Base-by-base conservation (phyloP, 2,113 vertebrate species). In the Natator depressus region DNA sequence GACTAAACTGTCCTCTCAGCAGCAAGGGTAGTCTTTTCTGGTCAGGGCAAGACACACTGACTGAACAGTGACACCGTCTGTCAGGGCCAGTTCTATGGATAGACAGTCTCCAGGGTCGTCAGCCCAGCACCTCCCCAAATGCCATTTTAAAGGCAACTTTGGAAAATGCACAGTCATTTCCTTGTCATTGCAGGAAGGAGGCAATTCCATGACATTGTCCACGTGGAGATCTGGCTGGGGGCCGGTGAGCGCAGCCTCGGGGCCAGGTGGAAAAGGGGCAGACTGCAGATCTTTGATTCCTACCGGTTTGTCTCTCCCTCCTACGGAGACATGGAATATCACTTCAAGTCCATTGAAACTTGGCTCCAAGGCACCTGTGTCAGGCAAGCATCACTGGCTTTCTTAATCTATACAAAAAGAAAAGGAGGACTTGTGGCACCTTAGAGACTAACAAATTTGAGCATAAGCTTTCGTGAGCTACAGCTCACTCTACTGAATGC, bases 171-270 rank as follows among this genome's bases (percentile, higher is more conserved):
- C 4, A 42, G 38, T 42, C n/a, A 31, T 22, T 22, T 20, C 25
- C 16, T 54, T 35, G n/a, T 79, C 29, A 31, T 82, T 84, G 42
- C 84, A 96, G 95, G 69, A 47, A 90, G 81, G 25, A 35, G 65
- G 84, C 93, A 94, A 31, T 65, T 57, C 76, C 95, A 93, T 17
- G 75, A 88, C 80, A 91, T 92, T 6, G 87, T 96, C 85, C 93
- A 94, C 4, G 93, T 94, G 79, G 93, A 95, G 78, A 90, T 94
- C 87, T 95, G 90, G 93, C 16, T 92, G 69, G 95, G 93, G 14
- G 87, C 94, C 5, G 90, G 87, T 31, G 72, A 92, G 62, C 35
- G 53, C 31, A 94, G 93, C 16, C 80, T 96, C 2, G 95, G 90
- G 10, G 93, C 93, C 59, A 62, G 90, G 80, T 69, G 51, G 95